phyloP scores from a whole-genome alignment of 2,113 vertebrate genomes.

The Tachysurus vachellii region DNA sequence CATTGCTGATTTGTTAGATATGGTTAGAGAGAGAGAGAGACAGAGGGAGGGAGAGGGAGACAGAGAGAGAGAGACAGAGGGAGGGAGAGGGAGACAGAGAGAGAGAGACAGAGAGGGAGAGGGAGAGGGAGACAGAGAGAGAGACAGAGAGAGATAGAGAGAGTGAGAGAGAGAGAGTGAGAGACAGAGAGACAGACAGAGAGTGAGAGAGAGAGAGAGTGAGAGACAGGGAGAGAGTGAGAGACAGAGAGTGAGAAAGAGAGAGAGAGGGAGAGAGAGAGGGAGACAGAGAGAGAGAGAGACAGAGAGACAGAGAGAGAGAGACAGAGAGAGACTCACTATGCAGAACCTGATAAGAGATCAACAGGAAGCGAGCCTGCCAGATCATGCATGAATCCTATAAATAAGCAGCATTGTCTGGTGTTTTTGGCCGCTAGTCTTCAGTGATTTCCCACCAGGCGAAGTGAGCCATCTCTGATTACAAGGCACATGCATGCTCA shows the following conservation, averaged over 20 bases:
- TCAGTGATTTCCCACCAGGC: neutral
- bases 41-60: neutral
- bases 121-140: neutral
- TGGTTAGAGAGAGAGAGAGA: neutral
- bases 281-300: neutral
- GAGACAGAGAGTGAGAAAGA: neutral
- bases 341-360: neutral
- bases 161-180: no score
- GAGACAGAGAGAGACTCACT: neutral
- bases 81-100: neutral
- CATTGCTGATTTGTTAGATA: neutral
- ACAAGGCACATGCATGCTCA: neutral
- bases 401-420: conserved; percentile 29
- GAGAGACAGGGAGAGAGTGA: no score
- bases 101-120: neutral
- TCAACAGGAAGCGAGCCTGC: conserved; percentile 35
- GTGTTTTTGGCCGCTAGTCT: conserved; percentile 4
- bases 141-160: neutral
- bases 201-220: neutral
- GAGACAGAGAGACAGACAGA: neutral
- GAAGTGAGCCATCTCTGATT: neutral
- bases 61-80: neutral
- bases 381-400: conserved; percentile 13
- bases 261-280: neutral
- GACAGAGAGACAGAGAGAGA: neutral